Evolutionary conservation across 1,140 invertebrate species (phyloP).

Genomic region (Glomeris maerens): DNA sequence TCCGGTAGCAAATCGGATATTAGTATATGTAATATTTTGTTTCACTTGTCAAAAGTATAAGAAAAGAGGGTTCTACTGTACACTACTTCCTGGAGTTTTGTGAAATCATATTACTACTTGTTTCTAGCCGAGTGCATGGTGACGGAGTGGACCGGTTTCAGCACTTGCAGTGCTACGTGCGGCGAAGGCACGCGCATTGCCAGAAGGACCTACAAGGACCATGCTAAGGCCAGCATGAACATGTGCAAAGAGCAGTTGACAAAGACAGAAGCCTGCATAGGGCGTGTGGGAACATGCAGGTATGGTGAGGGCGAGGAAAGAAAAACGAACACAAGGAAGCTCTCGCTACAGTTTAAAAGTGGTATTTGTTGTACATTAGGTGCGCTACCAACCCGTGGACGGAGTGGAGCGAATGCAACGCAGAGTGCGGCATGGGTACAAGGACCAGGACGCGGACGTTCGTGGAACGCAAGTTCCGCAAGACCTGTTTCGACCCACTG

Average conservation of each 20-base stretch:
- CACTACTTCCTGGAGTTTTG: constrained; percentile 2
- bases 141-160: constrained; percentile 55
- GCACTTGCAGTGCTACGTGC: constrained; percentile 53
- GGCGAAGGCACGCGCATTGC: constrained; percentile 53
- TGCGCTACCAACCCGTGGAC: too few relatives aligned
- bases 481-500: constrained; percentile 32
- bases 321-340: too few relatives aligned
- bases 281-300: constrained; percentile 14
- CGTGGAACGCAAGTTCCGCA: constrained; percentile 33
- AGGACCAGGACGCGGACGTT: constrained; percentile 34
- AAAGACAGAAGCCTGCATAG: constrained; percentile 62
- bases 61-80: too few relatives aligned
- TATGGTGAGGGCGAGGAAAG: constrained; percentile 5
- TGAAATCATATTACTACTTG: constrained; percentile 8
- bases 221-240: constrained; percentile 53
- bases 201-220: constrained; percentile 37
- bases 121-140: constrained; percentile 49
- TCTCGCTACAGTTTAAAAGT: too few relatives aligned
- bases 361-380: too few relatives aligned
- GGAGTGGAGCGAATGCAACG: constrained; percentile 41
- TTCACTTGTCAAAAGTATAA: too few relatives aligned
- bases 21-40: too few relatives aligned
- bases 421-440: constrained; percentile 41
- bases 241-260: constrained; percentile 64
- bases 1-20: too few relatives aligned